Evolutionary conservation across 2,888 invertebrate genomes (phyloP).

Genomic region (Volucella inflata): DNA sequence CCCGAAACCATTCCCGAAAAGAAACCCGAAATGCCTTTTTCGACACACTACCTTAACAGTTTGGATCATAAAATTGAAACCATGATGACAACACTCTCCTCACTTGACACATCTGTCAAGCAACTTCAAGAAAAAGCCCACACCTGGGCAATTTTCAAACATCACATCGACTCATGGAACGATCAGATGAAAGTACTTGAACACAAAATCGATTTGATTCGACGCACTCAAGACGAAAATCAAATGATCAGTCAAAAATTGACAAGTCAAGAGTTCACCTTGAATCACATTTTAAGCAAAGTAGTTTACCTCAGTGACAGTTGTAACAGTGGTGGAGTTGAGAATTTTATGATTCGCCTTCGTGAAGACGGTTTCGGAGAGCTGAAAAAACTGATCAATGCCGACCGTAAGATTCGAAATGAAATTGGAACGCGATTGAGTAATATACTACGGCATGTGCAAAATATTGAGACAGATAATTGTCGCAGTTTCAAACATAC

Average conservation of each 20-base stretch:
- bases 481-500: slow-evolving; percentile 38
- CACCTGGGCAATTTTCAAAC: slow-evolving; percentile 85
- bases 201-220: slow-evolving; percentile 84
- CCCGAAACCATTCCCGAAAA: slow-evolving; percentile 8
- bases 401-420: slow-evolving; percentile 73
- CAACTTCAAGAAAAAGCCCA: slow-evolving; percentile 84
- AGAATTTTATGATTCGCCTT: slow-evolving; percentile 37
- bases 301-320: slow-evolving; percentile 81
- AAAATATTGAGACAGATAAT: slow-evolving; percentile 77
- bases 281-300: slow-evolving; percentile 83
- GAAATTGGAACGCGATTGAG: slow-evolving; percentile 78
- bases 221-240: slow-evolving; percentile 80
- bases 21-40: slow-evolving; percentile 28
- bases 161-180: slow-evolving; percentile 85
- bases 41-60: slow-evolving; percentile 59
- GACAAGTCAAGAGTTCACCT: slow-evolving; percentile 82
- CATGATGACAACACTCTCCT: slow-evolving; percentile 81
- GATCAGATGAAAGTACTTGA: slow-evolving; percentile 85
- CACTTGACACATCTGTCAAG: slow-evolving; percentile 84
- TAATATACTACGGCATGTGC: slow-evolving; percentile 78
- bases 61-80: slow-evolving; percentile 84
- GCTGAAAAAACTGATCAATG: slow-evolving; percentile 68
- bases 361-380: slow-evolving; percentile 67
- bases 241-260: slow-evolving; percentile 79
- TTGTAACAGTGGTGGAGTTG: slow-evolving; percentile 59